Evolutionary conservation across 2,113 vertebrate genomes (phyloP).

Genomic region (Picathartes gymnocephalus): DNA sequence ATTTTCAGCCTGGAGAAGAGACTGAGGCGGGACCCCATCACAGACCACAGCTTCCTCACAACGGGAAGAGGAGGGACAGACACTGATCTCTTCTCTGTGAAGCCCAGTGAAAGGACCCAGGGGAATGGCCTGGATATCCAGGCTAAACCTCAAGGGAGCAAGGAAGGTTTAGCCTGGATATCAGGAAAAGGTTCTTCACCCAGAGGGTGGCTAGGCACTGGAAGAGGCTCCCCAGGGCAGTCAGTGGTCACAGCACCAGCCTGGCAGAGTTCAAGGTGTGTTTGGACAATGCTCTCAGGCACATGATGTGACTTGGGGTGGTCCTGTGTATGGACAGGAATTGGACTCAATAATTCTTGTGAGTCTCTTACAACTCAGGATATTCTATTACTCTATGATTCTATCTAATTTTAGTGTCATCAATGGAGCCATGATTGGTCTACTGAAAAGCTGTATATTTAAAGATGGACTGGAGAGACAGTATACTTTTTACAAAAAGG

Average conservation of each 20-base stretch:
- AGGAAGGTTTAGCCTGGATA: neutral
- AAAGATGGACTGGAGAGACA: neutral
- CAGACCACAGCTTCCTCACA: neutral
- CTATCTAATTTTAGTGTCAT: neutral
- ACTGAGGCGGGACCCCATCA: rapidly evolving
- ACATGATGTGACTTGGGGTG: neutral
- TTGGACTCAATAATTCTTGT: neutral
- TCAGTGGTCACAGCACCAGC: neutral
- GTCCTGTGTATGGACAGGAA: neutral
- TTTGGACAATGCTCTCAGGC: neutral
- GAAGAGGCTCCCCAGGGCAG: neutral
- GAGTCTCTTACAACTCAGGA: neutral
- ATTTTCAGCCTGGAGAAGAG: neutral
- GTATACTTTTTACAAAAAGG: neutral
- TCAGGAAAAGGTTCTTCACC: neutral
- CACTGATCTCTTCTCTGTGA: neutral
- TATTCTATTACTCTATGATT: neutral
- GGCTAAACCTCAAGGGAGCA: no score
- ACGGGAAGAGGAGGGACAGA: neutral
- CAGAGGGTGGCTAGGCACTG: rapidly evolving
- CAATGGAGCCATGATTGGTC: rapidly evolving
- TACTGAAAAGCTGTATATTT: neutral
- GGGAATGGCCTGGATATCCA: neutral
- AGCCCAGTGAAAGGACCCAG: neutral
- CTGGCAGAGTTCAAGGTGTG: neutral